These are phyloP conservation scores for Drosophila lowei DNA, from an alignment of 1,140 invertebrate species.

Conservation along the genomic window DNA sequence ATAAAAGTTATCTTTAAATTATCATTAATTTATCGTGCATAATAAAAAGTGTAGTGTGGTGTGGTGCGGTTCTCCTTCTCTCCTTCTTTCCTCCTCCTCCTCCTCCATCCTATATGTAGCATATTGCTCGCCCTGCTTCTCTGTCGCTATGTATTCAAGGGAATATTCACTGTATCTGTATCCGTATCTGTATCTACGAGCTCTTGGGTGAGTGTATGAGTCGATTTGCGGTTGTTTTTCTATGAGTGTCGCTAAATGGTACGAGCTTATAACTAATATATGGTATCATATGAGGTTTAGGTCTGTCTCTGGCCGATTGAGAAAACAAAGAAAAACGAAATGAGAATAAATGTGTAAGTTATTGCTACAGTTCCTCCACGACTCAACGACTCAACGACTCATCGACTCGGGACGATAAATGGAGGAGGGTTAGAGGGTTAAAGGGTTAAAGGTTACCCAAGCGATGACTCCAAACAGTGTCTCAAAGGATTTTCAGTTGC, in stretches of 20 bases:
- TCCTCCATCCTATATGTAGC: background rate
- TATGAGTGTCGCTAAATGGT: conserved; percentile 24
- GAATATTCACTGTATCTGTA: too few species aligned
- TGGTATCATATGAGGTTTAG: conserved; percentile 16
- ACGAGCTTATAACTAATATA: conserved; percentile 45
- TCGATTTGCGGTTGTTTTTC: conserved; percentile 13
- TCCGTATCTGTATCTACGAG: too few species aligned
- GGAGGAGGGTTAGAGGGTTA: too few species aligned
- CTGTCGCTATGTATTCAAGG: background rate
- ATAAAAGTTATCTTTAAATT: conserved; percentile 77
- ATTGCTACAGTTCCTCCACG: conserved; percentile 1
- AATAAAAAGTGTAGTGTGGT: conserved; percentile 47
- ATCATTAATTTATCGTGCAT: conserved; percentile 74
- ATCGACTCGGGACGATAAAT: too few species aligned
- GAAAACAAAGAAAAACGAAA: conserved; percentile 3
- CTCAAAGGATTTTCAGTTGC: too few species aligned
- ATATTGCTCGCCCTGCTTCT: conserved; percentile 34
- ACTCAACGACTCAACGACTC: too few species aligned
- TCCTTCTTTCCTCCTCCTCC: too few species aligned
- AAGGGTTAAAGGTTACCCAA: too few species aligned
- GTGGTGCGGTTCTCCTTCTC: conserved; percentile 23
- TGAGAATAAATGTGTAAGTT: conserved; percentile 51
- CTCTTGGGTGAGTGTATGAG: conserved; percentile 3
- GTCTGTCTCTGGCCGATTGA: background rate
- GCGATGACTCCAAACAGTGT: too few species aligned